phyloP scores from a whole-genome alignment of 2,797 vertebrate species.

The Apodemus agrarius region DNA sequence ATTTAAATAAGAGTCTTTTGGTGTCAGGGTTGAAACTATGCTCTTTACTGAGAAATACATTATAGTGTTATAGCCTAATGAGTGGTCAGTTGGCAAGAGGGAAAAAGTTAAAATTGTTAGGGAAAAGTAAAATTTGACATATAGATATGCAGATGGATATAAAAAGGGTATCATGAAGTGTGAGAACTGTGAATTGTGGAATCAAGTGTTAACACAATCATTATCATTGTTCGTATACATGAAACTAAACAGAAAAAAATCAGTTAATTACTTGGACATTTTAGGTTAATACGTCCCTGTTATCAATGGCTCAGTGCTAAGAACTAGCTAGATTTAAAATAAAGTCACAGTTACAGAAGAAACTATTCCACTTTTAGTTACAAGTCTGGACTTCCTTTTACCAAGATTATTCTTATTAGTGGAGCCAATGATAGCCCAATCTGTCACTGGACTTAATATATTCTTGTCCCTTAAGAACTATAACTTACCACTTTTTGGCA shows the following conservation, averaged over 20 bases:
- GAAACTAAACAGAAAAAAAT: slow-evolving; percentile 5
- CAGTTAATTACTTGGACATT: not conserved
- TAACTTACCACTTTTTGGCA: not conserved
- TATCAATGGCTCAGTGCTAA: not conserved
- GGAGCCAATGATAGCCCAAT: not conserved
- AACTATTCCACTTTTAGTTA: not conserved
- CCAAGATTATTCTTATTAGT: slow-evolving; percentile 17
- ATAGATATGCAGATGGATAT: not conserved
- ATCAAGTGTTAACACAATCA: not conserved
- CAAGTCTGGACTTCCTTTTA: not conserved
- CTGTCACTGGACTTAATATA: not conserved
- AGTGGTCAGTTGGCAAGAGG: not conserved
- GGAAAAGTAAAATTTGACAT: not conserved
- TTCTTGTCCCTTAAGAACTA: not conserved
- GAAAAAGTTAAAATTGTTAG: not conserved
- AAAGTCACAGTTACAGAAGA: not conserved
- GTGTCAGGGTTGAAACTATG: not conserved
- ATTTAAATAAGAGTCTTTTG: not conserved
- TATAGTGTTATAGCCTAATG: not conserved
- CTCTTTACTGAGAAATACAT: not conserved
- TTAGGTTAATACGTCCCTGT: not conserved
- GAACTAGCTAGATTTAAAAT: not conserved
- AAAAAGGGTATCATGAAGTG: not conserved
- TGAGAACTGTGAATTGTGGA: not conserved
- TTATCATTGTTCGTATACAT: not conserved